These are phyloP conservation scores for Boloria euphrosyne DNA, from an alignment of 2,888 invertebrate species.

Conservation along the genomic window DNA sequence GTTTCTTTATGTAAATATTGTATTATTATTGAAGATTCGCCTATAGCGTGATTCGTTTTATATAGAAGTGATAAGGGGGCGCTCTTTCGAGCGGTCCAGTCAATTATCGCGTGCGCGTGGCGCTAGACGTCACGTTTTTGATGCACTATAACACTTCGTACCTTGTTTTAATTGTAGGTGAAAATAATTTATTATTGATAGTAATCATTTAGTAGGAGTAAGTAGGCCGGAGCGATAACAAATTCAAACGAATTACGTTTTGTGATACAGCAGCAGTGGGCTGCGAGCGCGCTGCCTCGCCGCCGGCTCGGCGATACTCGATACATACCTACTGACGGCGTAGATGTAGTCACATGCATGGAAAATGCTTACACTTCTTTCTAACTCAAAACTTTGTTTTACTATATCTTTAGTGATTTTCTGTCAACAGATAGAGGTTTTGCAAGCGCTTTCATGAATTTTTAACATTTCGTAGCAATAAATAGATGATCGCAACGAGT, in stretches of 20 bases:
- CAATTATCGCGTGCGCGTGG: conserved; percentile 73
- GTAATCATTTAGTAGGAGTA: conserved; percentile 79
- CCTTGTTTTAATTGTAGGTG: conserved; percentile 77
- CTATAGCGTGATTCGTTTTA: conserved; percentile 67
- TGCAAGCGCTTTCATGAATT: conserved; percentile 62
- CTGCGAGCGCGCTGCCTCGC: conserved; percentile 55
- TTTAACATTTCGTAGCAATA: conserved; percentile 54
- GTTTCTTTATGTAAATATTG: conserved; percentile 78
- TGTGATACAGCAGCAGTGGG: conserved; percentile 71
- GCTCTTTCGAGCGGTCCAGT: conserved; percentile 66
- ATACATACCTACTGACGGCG: conserved; percentile 44
- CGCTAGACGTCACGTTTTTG: conserved; percentile 48
- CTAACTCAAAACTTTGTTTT: conserved; percentile 50
- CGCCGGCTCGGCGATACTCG: conserved; percentile 59
- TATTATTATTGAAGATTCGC: conserved; percentile 69
- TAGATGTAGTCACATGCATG: conserved; percentile 56
- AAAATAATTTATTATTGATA: conserved; percentile 81
- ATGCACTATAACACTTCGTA: conserved; percentile 69
- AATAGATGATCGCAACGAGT: conserved; percentile 61
- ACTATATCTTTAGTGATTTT: conserved; percentile 56
- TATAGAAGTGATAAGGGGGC: conserved; percentile 53
- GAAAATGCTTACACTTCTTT: conserved; percentile 54
- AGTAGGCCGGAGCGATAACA: conserved; percentile 80
- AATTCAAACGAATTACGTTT: conserved; percentile 79
- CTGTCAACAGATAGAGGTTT: conserved; percentile 53